Evolutionary conservation across 2,797 vertebrate genomes (phyloP).

Genomic region (Pantherophis vulpinus): DNA sequence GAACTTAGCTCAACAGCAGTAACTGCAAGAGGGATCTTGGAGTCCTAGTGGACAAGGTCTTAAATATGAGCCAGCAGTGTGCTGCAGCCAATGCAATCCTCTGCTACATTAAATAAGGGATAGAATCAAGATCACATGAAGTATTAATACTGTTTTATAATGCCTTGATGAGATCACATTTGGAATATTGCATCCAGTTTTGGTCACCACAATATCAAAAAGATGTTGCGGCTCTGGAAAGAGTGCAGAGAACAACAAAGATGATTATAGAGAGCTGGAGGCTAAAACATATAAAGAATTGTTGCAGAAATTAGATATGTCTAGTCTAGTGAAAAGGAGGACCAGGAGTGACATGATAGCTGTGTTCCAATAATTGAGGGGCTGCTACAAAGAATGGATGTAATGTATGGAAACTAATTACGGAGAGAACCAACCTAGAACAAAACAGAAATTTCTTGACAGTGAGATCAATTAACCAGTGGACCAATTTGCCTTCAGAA

Average conservation of each 20-base stretch:
- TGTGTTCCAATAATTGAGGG: background rate
- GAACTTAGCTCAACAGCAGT: background rate
- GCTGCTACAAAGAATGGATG: background rate
- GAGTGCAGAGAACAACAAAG: background rate
- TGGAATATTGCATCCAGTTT: background rate
- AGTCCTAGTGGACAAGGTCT: background rate
- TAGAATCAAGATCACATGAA: background rate
- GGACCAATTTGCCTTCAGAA: background rate
- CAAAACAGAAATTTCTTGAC: background rate
- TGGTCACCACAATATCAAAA: background rate
- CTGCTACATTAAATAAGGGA: background rate
- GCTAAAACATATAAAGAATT: background rate
- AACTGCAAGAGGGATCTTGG: too few relatives aligned
- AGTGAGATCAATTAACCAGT: background rate
- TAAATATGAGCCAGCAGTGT: background rate
- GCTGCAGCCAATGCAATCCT: background rate
- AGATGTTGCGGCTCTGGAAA: background rate
- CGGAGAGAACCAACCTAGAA: background rate
- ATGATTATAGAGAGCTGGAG: background rate
- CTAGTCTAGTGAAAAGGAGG: background rate
- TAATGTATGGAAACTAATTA: background rate
- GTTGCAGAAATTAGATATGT: background rate
- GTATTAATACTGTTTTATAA: background rate
- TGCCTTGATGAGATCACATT: background rate
- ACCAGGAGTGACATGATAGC: background rate